These are phyloP conservation scores for Gambusia yucatana DNA, from an alignment of 2,797 vertebrate genomes.

Conservation along the genomic window DNA sequence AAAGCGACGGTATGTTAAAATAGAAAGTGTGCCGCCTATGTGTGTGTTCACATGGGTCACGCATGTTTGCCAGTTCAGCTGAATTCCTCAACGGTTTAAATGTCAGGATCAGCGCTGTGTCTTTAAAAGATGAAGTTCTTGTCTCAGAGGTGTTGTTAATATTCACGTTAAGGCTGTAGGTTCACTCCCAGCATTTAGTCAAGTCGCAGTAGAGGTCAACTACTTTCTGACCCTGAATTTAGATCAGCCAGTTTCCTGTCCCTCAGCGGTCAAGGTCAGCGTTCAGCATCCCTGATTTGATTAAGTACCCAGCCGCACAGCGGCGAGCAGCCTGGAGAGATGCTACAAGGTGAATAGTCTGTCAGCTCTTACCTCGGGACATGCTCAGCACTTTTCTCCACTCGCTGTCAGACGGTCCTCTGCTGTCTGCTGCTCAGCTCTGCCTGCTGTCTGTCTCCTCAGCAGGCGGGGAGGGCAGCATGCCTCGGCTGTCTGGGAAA, in stretches of 20 bases:
- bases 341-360: slow-evolving; percentile 43
- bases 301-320: slow-evolving; percentile 37
- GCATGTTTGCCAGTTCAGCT: slow-evolving; percentile 23
- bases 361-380: slow-evolving; percentile 68
- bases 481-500: slow-evolving; percentile 67
- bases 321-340: slow-evolving; percentile 10
- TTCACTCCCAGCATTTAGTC: slow-evolving; percentile 43
- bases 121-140: slow-evolving; percentile 31
- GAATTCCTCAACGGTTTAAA: slow-evolving; percentile 26
- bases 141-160: slow-evolving; percentile 27
- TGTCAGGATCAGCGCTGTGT: slow-evolving; percentile 34
- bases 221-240: too few relatives aligned
- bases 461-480: slow-evolving; percentile 61
- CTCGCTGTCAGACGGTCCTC: slow-evolving; percentile 48
- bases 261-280: slow-evolving; percentile 62
- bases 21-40: slow-evolving; percentile 53
- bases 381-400: slow-evolving; percentile 47
- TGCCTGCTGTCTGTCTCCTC: slow-evolving; percentile 51
- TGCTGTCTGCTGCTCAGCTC: slow-evolving; percentile 50
- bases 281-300: slow-evolving; percentile 42
- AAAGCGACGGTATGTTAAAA: slow-evolving; percentile 71
- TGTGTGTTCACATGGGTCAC: slow-evolving; percentile 21
- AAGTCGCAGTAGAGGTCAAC: slow-evolving; percentile 37
- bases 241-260: slow-evolving; percentile 48
- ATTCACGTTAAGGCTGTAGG: slow-evolving; percentile 34